Percentiles rank a stretch among this genome's conserved stretches.
phyloP scores from a whole-genome alignment of 2,797 vertebrate species.

The Triplophysa yarkandensis region DNA sequence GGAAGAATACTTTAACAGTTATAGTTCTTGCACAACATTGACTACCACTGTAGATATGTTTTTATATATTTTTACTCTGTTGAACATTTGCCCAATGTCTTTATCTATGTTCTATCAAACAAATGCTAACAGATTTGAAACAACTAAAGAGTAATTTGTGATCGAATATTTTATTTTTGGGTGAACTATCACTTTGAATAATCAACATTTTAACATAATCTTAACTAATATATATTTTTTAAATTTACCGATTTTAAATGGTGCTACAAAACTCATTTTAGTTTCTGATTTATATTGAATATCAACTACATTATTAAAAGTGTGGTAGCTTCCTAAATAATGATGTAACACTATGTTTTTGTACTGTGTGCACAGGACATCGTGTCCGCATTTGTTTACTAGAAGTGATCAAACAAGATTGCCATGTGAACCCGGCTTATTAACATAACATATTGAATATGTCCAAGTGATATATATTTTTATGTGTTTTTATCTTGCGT shows the following conservation, averaged over 20 bases:
- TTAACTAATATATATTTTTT: neutral
- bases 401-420: constrained; percentile 1
- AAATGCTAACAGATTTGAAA: no score
- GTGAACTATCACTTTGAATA: no score
- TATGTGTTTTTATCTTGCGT: neutral
- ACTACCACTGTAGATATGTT: no score
- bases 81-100: no score
- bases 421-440: constrained; percentile 13
- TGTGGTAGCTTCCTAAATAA: neutral
- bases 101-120: no score
- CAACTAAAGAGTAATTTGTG: no score
- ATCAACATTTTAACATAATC: neutral
- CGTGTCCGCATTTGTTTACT: neutral
- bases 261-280: neutral
- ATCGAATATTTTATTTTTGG: no score
- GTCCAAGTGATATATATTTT: neutral
- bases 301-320: neutral
- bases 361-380: neutral
- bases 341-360: neutral
- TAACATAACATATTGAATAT: constrained; percentile 7
- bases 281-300: neutral
- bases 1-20: no score
- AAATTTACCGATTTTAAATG: neutral
- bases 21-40: no score
- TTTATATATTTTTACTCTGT: no score